Conservation (phyloP, 2,797 vertebrate genomes). For the Sebastes umbrosus region DNA sequence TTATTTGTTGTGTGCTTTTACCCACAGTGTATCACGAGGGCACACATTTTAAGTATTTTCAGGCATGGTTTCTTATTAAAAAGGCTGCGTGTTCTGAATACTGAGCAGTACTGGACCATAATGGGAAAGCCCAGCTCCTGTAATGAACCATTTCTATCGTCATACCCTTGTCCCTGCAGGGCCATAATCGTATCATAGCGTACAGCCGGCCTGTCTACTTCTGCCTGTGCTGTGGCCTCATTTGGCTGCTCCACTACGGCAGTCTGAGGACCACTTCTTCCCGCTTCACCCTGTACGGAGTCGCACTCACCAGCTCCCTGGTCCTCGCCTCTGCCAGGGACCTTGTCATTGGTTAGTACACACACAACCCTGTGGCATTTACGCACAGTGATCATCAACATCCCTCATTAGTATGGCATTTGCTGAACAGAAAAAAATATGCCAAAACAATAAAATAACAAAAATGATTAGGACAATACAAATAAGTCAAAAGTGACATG, state of each 20-base stretch:
- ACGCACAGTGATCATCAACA: background rate
- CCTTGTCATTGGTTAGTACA: conserved; percentile 90
- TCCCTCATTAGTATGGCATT: background rate
- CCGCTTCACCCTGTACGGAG: conserved; percentile 92
- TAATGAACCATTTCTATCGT: background rate
- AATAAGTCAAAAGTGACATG: background rate
- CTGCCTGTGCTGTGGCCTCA: conserved; percentile 98
- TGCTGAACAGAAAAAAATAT: background rate
- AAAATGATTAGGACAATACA: background rate
- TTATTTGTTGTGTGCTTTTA: conserved; percentile 8
- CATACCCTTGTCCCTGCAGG: conserved; percentile 77
- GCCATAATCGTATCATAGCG: conserved; percentile 98
- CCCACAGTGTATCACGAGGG: background rate
- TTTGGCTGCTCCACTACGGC: conserved; percentile 95
- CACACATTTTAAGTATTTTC: background rate
- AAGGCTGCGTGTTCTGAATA: background rate
- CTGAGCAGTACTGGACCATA: background rate
- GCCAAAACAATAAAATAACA: background rate
- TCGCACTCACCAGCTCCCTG: conserved; percentile 92
- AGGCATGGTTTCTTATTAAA: background rate
- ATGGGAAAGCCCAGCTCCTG: background rate
- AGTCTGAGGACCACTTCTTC: conserved; percentile 87
- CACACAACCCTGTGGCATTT: background rate
- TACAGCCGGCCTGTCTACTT: conserved; percentile 99
- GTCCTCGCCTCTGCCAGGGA: conserved; percentile 93